These are phyloP conservation scores for Meloidogyne floridensis DNA, from an alignment of 1,140 invertebrate genomes.

Conservation along the genomic window DNA sequence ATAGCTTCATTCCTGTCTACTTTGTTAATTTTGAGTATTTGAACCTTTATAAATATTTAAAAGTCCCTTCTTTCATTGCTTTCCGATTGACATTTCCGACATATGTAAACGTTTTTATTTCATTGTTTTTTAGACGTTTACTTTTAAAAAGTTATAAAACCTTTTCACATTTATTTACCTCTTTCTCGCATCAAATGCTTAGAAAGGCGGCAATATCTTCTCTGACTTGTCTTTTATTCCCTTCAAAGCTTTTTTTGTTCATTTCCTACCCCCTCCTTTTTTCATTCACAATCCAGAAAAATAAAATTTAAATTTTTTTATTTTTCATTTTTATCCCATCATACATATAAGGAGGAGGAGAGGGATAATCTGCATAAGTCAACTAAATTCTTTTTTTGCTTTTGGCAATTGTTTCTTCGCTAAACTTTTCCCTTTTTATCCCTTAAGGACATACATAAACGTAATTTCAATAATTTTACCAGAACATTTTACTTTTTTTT, in stretches of 20 bases:
- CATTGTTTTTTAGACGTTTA: neutral
- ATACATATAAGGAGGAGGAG: neutral
- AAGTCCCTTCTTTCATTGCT: neutral
- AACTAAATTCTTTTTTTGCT: neutral
- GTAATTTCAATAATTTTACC: slow-evolving; percentile 3
- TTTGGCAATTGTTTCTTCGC: slow-evolving; percentile 1
- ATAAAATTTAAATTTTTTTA: neutral
- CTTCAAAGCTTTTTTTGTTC: neutral
- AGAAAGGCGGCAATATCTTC: too few relatives aligned
- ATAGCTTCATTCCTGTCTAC: neutral
- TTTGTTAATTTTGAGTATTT: slow-evolving; percentile 15
- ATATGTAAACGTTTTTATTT: neutral
- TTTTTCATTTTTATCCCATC: neutral
- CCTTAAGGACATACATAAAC: neutral
- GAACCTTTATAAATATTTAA: neutral
- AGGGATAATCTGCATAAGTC: neutral
- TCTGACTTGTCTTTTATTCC: neutral
- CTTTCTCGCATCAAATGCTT: neutral
- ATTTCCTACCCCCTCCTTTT: neutral
- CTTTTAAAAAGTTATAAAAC: neutral
- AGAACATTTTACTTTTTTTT: neutral
- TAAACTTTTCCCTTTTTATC: neutral
- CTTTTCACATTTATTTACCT: neutral
- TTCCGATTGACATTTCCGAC: slow-evolving; percentile 8
- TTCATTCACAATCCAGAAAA: neutral